These are phyloP conservation scores for Cuniculus paca DNA, from an alignment of 2,797 vertebrate genomes.

Conservation along the genomic window DNA sequence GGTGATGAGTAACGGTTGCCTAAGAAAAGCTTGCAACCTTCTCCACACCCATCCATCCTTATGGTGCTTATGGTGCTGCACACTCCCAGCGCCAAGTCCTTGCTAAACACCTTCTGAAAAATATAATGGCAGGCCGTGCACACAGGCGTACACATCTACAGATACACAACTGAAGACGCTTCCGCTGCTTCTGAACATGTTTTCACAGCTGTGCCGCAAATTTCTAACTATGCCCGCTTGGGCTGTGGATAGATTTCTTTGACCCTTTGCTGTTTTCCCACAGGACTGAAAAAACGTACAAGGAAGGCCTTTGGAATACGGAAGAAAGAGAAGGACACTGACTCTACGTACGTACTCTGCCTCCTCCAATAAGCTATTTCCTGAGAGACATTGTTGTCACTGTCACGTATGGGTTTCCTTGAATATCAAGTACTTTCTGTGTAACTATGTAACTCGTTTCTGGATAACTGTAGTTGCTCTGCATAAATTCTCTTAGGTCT, in stretches of 20 bases:
- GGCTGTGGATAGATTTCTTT: background rate
- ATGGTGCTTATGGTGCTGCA: background rate
- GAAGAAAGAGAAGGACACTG: slow-evolving; percentile 98
- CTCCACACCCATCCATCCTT: slow-evolving; percentile 10
- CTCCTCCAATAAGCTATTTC: fast-evolving
- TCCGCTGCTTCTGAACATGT: background rate
- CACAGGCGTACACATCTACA: no score
- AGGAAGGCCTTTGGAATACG: slow-evolving; percentile 98
- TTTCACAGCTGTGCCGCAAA: background rate
- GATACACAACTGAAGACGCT: background rate
- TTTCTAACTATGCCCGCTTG: slow-evolving; percentile 4
- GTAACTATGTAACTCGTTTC: background rate
- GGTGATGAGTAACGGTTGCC: background rate
- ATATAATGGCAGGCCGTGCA: background rate
- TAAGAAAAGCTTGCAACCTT: slow-evolving; percentile 61
- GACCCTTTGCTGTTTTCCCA: slow-evolving; percentile 29
- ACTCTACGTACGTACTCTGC: slow-evolving; percentile 93
- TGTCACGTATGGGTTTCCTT: background rate
- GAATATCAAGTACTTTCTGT: background rate
- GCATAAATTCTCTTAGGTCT: background rate
- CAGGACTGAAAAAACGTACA: slow-evolving; percentile 99
- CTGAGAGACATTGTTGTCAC: background rate
- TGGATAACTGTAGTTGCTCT: background rate
- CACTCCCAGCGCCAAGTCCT: background rate
- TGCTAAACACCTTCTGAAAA: background rate